Evolutionary conservation across 2,797 vertebrate species (phyloP), one percentile per base, ranked within the genome.

Genomic region (Sebastes aleutianus): DNA sequence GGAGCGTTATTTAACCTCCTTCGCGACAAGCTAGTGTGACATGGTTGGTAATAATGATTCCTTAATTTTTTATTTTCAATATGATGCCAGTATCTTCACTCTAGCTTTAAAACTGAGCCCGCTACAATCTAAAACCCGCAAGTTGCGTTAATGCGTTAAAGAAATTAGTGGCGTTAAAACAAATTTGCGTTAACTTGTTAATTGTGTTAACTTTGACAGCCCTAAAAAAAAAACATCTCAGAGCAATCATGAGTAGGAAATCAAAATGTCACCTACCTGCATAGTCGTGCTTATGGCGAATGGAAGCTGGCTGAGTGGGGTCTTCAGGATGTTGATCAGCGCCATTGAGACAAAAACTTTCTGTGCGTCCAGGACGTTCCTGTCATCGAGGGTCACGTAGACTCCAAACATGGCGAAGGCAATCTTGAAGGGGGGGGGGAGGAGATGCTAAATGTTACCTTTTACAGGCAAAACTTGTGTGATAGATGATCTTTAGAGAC

Each of bases 341-440:
- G 97, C 96, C 93, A 99, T 95, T 6, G 98, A 98, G 70, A 99
- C 98, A 68, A 99, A 99, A 63, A 98, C 97, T 68, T 99, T 99
- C 95, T 99, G 97, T n/a, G 98, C 98, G 57, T 99, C 96, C 91
- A 99, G 93, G 81, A 97, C 77, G 0, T 97, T 97, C 11, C 94
- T 95, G 54, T 95, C 80, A 54, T 99, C 96, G 10, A 96, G 92
- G 80, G 95, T 94, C 0, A 97, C 96, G 16, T 99, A 99, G 82
- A 99, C 96, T 2, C 97, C 96, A 86, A 99, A 99, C 96, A 98
- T 97, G 62, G 96, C 85, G 73, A 99, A 96, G 0, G 98, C 96
- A 70, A 99, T 97, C 98, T 99, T 86, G 85, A n/a, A 76, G 77
- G 1, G 9, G 1, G 10, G 70, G 53, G 63, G 10, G 70, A 47